Evolutionary conservation across 2,797 vertebrate species (phyloP), one percentile per base, ranked within the genome.

Genomic region (Avahi laniger): DNA sequence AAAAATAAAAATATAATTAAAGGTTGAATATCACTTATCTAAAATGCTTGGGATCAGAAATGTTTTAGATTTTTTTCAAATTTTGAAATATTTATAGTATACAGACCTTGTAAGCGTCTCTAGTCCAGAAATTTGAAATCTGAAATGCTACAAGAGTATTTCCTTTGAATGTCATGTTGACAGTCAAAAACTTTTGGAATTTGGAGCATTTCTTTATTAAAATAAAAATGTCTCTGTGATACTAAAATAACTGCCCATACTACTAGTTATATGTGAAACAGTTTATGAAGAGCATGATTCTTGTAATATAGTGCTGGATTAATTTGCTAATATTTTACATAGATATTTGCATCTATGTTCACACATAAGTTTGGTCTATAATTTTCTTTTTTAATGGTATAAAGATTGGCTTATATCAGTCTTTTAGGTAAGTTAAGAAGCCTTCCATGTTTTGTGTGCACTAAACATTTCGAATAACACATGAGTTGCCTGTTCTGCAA

Each of bases 321-420:
- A 91, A 38, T 87, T 91, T 96, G n/a, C 43, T 43, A 54, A 8
- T 86, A 48, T 65, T 93, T 90, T 95, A 52, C 28, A 57, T 72
- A 91, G 61, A n/a, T 57, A 48, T 86, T 86, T 90, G 12, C 6
- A 8, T 80, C 43, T 69, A 1, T 76, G 38, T 86, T 81, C 52
- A 26, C 18, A 69, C 43, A 12, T 87, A 13, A 83, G 26, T 14
- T 72, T 82, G 52, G 17, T 48, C 43, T 63, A 2, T 11, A 24
- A 46, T 46, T 78, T 46, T 69, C 17, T 86, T 89, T 75, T 73
- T 75, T 78, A 73, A 30, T 38, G 24, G 4, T 28, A 11, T 41
- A 43, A 67, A 89, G 54, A 67, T 41, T 81, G 63, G 67, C 14
- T n/a, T 78, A 69, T n/a, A 30, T 17, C 6, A 75, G 7, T 17